phyloP scores from a whole-genome alignment of 2,888 invertebrate genomes.

The Brachyptera risi region DNA sequence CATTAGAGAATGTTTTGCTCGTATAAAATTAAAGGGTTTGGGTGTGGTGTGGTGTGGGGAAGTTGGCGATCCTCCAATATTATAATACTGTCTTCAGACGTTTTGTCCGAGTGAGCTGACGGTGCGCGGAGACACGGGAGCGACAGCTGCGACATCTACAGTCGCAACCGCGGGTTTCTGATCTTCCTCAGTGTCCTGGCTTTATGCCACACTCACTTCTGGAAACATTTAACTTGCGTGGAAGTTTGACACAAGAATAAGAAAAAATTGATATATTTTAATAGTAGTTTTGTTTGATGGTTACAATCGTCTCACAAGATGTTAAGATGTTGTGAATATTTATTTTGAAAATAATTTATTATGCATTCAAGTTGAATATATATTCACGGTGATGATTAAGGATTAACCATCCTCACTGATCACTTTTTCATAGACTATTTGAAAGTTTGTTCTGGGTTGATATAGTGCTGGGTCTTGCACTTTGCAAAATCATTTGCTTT shows the following conservation, averaged over 20 bases:
- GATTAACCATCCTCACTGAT: too few relatives aligned
- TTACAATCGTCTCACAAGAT: not conserved
- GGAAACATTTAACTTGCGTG: slow-evolving; percentile 10
- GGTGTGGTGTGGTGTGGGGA: slow-evolving; percentile 15
- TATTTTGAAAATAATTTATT: not conserved
- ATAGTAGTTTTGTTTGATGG: not conserved
- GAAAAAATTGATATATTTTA: slow-evolving; percentile 1
- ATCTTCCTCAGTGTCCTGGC: not conserved
- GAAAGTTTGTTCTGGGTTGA: too few relatives aligned
- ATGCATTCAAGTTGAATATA: too few relatives aligned
- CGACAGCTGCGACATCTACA: not conserved
- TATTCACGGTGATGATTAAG: not conserved
- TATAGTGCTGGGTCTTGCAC: too few relatives aligned
- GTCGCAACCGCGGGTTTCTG: not conserved
- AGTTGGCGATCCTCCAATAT: not conserved
- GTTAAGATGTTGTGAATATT: not conserved
- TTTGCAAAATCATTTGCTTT: too few relatives aligned
- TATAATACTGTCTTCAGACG: too few relatives aligned
- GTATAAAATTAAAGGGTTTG: slow-evolving; percentile 23
- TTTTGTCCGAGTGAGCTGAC: not conserved
- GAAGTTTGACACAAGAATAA: not conserved
- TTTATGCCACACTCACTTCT: not conserved
- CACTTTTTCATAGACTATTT: too few relatives aligned
- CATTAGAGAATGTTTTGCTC: slow-evolving; percentile 21
- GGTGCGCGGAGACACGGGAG: slow-evolving; percentile 1